These are phyloP conservation scores for Cichlasoma orientale DNA, from an alignment of 2,797 vertebrate genomes.

Conservation along the genomic window DNA sequence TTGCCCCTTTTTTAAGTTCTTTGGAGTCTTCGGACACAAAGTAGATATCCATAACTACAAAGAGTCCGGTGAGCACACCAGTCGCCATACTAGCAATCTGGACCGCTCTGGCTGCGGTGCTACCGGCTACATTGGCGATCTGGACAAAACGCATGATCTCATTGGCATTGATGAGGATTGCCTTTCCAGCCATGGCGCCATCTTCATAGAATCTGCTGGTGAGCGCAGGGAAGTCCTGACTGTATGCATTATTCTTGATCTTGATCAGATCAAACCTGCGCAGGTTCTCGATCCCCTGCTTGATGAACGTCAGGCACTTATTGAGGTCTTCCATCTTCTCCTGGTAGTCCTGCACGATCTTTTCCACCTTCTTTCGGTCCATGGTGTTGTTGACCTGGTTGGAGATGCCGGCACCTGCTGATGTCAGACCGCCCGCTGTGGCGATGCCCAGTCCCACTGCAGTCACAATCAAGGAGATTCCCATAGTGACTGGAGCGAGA, in stretches of 20 bases:
- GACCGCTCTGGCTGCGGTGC: conserved; percentile 80
- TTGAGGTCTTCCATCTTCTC: conserved; percentile 80
- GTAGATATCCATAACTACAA: conserved; percentile 84
- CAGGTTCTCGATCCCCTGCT: conserved; percentile 82
- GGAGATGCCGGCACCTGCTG: conserved; percentile 79
- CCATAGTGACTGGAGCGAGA: conserved; percentile 80
- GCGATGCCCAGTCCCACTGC: conserved; percentile 80
- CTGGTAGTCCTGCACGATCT: conserved; percentile 80
- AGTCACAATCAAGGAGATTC: conserved; percentile 79
- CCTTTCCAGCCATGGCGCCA: conserved; percentile 81
- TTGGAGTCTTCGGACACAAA: conserved; percentile 84
- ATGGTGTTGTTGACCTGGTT: conserved; percentile 81
- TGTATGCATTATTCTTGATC: conserved; percentile 75
- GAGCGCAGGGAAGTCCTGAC: conserved; percentile 75
- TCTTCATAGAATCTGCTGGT: conserved; percentile 77
- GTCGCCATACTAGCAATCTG: conserved; percentile 83
- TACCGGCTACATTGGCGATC: conserved; percentile 80
- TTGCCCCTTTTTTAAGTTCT: conserved; percentile 83
- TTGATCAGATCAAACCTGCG: conserved; percentile 76
- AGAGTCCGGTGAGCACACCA: conserved; percentile 78
- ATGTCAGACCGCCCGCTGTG: conserved; percentile 78
- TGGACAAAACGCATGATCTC: conserved; percentile 84
- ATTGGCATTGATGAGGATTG: conserved; percentile 78
- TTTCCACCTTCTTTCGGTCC: conserved; percentile 83
- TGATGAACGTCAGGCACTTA: conserved; percentile 82